Conservation (phyloP, 2,888 invertebrate genomes). For the Apomyelois bistriatella region DNA sequence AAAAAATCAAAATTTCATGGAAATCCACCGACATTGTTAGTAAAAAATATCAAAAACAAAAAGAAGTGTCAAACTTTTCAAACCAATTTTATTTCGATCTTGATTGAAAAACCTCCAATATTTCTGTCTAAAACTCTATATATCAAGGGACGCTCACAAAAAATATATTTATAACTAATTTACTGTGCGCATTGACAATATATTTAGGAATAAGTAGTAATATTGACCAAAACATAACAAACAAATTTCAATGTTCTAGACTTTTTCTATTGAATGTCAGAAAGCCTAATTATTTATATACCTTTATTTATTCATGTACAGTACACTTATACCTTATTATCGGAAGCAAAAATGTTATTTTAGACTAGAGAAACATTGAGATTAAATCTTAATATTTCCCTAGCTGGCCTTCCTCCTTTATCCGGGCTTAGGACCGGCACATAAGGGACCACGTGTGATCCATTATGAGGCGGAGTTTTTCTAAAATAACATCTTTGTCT, state of each 20-base stretch:
- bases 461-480: constrained; percentile 18
- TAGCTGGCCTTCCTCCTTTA: constrained; percentile 20
- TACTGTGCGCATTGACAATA: constrained; percentile 73
- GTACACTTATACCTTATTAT: neutral
- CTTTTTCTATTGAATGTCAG: neutral
- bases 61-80: neutral
- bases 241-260: constrained; percentile 22
- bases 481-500: constrained; percentile 12
- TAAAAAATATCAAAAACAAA: too few relatives aligned
- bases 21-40: too few relatives aligned
- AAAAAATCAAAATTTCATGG: too few relatives aligned
- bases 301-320: neutral
- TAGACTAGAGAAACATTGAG: constrained; percentile 13
- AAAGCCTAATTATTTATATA: constrained; percentile 5
- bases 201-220: constrained; percentile 50
- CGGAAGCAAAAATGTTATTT: neutral
- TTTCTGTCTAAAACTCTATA: constrained; percentile 35
- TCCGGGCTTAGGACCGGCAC: constrained; percentile 23
- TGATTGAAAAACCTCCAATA: constrained; percentile 23
- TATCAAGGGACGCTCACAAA: constrained; percentile 38
- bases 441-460: constrained; percentile 12
- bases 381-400: constrained; percentile 6
- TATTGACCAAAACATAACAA: constrained; percentile 30
- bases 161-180: constrained; percentile 46
- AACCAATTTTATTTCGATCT: neutral